Evolutionary conservation across 2,113 vertebrate genomes (phyloP), one percentile per base, ranked within the genome.

Genomic region (Pedionomus torquatus): DNA sequence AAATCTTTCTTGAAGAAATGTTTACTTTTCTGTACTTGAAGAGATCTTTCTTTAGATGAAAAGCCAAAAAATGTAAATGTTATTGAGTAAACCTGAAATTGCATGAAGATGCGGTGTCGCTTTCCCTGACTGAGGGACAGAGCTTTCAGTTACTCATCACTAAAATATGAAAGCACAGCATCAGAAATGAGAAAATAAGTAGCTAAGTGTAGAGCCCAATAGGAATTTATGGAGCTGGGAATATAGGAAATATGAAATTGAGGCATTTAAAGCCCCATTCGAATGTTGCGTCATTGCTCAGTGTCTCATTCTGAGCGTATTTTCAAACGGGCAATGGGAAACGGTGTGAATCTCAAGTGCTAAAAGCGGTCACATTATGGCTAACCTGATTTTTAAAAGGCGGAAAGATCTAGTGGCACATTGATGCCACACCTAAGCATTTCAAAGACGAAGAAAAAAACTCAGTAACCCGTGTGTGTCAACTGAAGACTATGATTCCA

Each of bases 81-180:
- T 43, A 90, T 63, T 43, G 83, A 80, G 83, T 54, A 89, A 92
- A 79, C 60, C 65, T 91, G 80, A 87, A 96, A 90, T 66, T 64
- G 58, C 75, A 95, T 52, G 37, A 90, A 55, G 39, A 63, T 15
- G 78, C 1, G 1, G 49, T 83, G 61, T 80, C 86, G 35, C 39
- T 31, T 96, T 88, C 82, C 87, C 76, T 91, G 97, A 82, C 58
- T 77, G 81, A 89, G 77, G 93, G 90, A 83, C 54, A 55, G 74
- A 81, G 61, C 81, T 65, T 89, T 95, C 80, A 55, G 90, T 65
- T 63, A 95, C 89, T 96, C 95, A 88, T 80, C 92, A 58, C 83
- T 94, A 96, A 97, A 96, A 92, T 97, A 86, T 97, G 89, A 37
- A 87, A 87, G 89, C 81, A 72, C 83, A 65, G 87, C 68, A 85